Evolutionary conservation across 2,888 invertebrate genomes (phyloP), one percentile per base, ranked within the genome.

Genomic region (Sarcophaga caerulescens): DNA sequence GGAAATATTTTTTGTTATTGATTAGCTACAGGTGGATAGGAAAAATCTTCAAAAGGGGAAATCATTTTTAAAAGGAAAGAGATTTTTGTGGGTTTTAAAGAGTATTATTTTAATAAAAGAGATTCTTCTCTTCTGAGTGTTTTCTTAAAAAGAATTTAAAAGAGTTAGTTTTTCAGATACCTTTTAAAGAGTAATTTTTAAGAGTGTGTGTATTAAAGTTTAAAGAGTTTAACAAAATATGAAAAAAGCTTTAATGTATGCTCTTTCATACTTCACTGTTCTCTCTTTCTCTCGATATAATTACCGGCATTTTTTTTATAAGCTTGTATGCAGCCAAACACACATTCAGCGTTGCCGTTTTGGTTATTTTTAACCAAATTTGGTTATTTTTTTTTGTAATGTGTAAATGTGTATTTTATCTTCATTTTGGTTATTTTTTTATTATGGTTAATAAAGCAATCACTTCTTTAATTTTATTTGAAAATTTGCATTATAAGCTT

Each of bases 1-100:
- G 77, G 83, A 63, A 70, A 60, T 80, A 66, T 68, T 80, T 68
- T 68, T 21, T 57, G 4, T 19, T n/a, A 0, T 44, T 59, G 60
- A 35, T 81, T 70, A 35, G 77, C 68, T 62, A 83, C 77, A 71
- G 84, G 70, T 75, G 47, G 77, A 59, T 59, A 4, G 4, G 12
- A 66, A 25, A 65, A 52, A 47, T 3, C 0, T 45, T 14, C 21
- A n/a, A 44, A 35, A 62, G 62, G 19, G 45, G 23, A 62, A 62
- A 60, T 60, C 0, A 10, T 2, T 60, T 60, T 5, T 8, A 21
- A 3, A n/a, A 4, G n/a, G 1, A 57, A 66, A 19, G 14, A 60
- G 10, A 25, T 2, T 6, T 68, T 65, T 19, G 3, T 1, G 12
- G 2, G 0, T 17, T 0, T 25, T n/a, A 45, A 75, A 52, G 57